Evolutionary conservation across 2,888 invertebrate genomes (phyloP).

Genomic region (Protophormia terraenovae): DNA sequence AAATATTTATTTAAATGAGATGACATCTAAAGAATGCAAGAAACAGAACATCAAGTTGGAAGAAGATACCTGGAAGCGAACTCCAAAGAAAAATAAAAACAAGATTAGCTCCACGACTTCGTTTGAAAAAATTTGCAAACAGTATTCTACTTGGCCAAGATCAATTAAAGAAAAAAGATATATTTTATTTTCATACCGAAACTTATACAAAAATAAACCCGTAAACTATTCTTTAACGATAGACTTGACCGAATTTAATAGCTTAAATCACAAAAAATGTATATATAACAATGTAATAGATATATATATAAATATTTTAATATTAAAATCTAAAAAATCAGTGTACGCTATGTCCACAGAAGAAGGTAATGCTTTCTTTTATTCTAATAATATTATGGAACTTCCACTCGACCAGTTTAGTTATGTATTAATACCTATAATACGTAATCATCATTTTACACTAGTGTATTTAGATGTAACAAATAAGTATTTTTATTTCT

Average conservation of each 20-base stretch:
- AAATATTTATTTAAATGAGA: neutral
- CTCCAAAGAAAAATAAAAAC: neutral
- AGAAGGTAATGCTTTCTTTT: neutral
- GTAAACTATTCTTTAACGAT: neutral
- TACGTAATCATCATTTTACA: too few relatives aligned
- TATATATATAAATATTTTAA: neutral
- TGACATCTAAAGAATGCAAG: neutral
- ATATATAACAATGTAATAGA: neutral
- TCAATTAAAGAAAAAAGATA: neutral
- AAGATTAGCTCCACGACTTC: neutral
- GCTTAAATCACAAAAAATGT: neutral
- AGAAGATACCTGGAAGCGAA: neutral
- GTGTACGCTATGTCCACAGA: neutral
- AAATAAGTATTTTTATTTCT: too few relatives aligned
- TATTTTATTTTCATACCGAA: neutral
- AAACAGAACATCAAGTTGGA: neutral
- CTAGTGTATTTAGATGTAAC: too few relatives aligned
- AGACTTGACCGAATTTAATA: neutral
- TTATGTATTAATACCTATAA: too few relatives aligned
- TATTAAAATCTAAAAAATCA: neutral
- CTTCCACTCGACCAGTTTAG: too few relatives aligned
- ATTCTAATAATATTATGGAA: too few relatives aligned
- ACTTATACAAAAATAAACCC: neutral
- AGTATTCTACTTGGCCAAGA: neutral
- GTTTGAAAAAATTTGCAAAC: neutral